These are phyloP conservation scores for Luehdorfia chinensis DNA, from an alignment of 1,140 invertebrate genomes.

Conservation along the genomic window DNA sequence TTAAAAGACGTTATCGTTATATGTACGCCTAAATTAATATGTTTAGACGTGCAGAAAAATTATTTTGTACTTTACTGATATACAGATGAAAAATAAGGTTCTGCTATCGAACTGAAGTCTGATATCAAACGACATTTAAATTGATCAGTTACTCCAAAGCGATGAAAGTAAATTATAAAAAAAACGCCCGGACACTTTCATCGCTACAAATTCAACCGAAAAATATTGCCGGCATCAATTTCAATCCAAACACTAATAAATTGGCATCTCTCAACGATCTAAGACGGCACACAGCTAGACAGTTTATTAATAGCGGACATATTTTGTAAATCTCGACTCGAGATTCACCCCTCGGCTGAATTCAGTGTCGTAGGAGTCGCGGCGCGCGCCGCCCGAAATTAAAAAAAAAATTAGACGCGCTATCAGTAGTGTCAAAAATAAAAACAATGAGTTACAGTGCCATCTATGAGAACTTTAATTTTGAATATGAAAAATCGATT, in stretches of 20 bases:
- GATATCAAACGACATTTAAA: conserved; percentile 27
- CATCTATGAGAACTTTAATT: conserved; percentile 43
- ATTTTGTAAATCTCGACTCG: conserved; percentile 69
- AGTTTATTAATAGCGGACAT: conserved; percentile 72
- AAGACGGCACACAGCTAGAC: conserved; percentile 47
- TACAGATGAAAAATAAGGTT: conserved; percentile 17
- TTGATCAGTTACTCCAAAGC: conserved; percentile 51
- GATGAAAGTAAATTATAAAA: conserved; percentile 34
- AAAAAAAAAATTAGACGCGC: conserved; percentile 40
- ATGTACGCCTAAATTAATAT: too few relatives aligned
- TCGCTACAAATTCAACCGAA: conserved; percentile 65
- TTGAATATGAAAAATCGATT: conserved; percentile 34
- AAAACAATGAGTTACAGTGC: conserved; percentile 48
- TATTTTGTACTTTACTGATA: too few relatives aligned
- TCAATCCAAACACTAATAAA: conserved; percentile 75
- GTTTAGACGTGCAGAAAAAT: too few relatives aligned
- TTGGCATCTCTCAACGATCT: conserved; percentile 68
- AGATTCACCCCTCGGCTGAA: conserved; percentile 59
- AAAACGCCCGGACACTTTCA: conserved; percentile 60
- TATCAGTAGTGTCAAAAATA: conserved; percentile 23
- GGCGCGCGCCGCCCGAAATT: conserved; percentile 47
- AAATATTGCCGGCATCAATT: conserved; percentile 73
- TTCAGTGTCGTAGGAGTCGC: conserved; percentile 58
- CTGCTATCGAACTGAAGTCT: conserved; percentile 9
- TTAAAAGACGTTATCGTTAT: too few relatives aligned